Evolutionary conservation across 2,888 invertebrate genomes (phyloP), one percentile per base, ranked within the genome.

Genomic region (Drosophila gaucha): DNA sequence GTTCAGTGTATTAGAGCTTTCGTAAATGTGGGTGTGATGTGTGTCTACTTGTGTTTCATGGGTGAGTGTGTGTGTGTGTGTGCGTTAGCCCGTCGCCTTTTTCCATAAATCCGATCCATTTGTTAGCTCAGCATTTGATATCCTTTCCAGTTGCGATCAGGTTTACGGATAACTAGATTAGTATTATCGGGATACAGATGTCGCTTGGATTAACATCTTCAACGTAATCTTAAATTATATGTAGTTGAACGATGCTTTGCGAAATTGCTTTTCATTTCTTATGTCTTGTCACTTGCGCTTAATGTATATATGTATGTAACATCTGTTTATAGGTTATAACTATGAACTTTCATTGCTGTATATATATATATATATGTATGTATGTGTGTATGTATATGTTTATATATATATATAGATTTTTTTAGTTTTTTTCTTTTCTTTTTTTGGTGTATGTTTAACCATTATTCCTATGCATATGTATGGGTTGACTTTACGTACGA

Each of bases 381-480:
- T 56, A 63, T 69, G 24, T 64, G 41, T 71, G 31, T 47, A 26
- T 41, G 36, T 56, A 43, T 78, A 22, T 55, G n/a, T 70, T 36
- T 66, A 35, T 54, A 46, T 51, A 8, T 55, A n/a, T 55, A 6
- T 52, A 43, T 47, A 18, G 46, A 22, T 55, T n/a, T 46, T 33
- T 57, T 6, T 50, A 8, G 3, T 30, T 1, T 16, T 1, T 31
- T 10, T 31, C 1, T 38, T 2, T 62, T 24, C 35, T 30, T 26
- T 26, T 60, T 54, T 35, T 22, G 46, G 20, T 28, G 43, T 60
- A 65, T 44, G 43, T 44, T 65, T 78, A 80, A 80, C 56, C 72
- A 67, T 85, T 85, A 65, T 71, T 47, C 58, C 67, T 86, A 86
- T 67, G 79, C 84, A 86, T 83, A 83, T 80, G 80, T 79, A 67